Evolutionary conservation across 2,113 vertebrate genomes (phyloP).

Genomic region (Hyla sarda): DNA sequence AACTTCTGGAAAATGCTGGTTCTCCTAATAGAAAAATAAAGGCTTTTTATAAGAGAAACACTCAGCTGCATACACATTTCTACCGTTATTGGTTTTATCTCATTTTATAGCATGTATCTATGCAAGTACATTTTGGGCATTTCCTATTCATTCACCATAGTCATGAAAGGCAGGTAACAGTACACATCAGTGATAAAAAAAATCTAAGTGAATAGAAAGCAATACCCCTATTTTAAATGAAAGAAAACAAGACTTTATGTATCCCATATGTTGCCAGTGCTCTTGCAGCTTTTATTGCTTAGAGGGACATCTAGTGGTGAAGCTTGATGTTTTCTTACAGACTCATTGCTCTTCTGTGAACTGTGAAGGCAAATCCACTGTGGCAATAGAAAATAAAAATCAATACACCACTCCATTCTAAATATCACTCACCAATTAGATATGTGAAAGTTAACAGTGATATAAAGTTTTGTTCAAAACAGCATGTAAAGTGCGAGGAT

Average conservation of each 20-base stretch:
- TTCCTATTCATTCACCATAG: background rate
- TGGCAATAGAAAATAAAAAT: constrained; percentile 12
- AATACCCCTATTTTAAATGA: too few species aligned
- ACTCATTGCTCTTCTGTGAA: background rate
- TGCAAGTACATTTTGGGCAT: background rate
- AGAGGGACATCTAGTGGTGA: constrained; percentile 52
- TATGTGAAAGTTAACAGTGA: constrained; percentile 33
- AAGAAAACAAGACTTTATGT: background rate
- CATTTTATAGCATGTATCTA: background rate
- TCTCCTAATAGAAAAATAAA: too few species aligned
- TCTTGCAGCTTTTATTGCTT: constrained; percentile 18
- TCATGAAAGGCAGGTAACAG: background rate
- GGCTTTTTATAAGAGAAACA: background rate
- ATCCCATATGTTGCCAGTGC: background rate
- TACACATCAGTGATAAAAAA: background rate
- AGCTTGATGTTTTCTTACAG: background rate
- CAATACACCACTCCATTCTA: background rate
- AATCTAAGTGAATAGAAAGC: background rate
- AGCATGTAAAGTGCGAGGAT: constrained; percentile 23
- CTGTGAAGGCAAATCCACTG: constrained; percentile 17
- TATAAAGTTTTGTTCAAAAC: constrained; percentile 39
- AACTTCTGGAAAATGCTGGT: too few species aligned
- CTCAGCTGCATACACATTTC: background rate
- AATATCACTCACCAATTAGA: constrained; percentile 21
- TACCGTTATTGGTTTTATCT: background rate